Evolutionary conservation across 2,888 invertebrate genomes (phyloP), one percentile per base, ranked within the genome.

Genomic region (Erpobdella octoculata): DNA sequence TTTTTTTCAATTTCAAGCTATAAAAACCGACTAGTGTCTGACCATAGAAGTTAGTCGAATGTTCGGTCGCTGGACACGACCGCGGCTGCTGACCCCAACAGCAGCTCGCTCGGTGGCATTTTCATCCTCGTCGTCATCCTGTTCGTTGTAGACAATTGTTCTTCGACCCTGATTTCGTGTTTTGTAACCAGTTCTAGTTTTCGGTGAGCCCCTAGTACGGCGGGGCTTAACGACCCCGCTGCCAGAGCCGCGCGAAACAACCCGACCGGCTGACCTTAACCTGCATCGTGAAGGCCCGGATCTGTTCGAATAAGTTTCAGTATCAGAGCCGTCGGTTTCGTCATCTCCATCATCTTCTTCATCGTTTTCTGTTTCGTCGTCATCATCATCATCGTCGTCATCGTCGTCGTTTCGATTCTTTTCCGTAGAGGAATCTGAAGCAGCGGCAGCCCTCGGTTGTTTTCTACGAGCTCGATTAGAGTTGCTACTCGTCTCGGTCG

Each of bases 1-100:
- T 33, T 62, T 33, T 31, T 62, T 33, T 33, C 35, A 62, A 33
- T 62, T n/a, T 31, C 35, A 28, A 62, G 33, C 25, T n/a, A 1
- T 53, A 3, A 2, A 12, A 28, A 25, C 53, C 53, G n/a, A n/a
- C 28, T 18, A 62, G 33, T 62, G 33, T n/a, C 31, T 33, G 62
- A 62, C n/a, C 37, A 65, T 65, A n/a, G 38, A 25, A 3, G 46
- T n/a, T n/a, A 71, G 80, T 71, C 81, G 75, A 25, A 80, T 78
- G 35, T 91, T 91, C 78, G 92, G 87, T 83, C 89, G 90, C 70
- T 93, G 87, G 71, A 93, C 88, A 58, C 93, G 87, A 2, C 93
- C 93, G 70, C 93, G 87, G 78, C 91, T 92, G 80, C 90, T 90
- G 38, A 89, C 87, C 77, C 87, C 88, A 33, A 75, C 76, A 8